phyloP scores from a whole-genome alignment of 92 coral and sea anemone species.

The Isaurus tuberculatus region DNA sequence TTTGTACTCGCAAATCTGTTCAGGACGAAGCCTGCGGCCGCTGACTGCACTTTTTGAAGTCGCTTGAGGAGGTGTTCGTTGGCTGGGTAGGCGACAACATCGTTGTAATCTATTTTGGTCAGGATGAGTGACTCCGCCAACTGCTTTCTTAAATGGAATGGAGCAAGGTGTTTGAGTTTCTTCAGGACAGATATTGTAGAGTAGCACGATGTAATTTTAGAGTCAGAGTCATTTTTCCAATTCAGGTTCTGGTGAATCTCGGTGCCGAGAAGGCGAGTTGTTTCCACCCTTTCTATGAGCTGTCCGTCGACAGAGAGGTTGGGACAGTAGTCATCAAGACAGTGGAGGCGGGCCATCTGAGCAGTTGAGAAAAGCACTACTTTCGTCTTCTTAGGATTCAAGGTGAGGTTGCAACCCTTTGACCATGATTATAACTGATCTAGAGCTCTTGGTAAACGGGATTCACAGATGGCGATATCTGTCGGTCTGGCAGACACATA shows the following conservation, averaged over 20 bases:
- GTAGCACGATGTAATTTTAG: slow-evolving; percentile 35
- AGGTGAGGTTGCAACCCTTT: slow-evolving; percentile 22
- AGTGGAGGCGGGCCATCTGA: slow-evolving; percentile 40
- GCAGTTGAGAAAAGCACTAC: slow-evolving; percentile 39
- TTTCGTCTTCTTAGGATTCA: slow-evolving; percentile 48
- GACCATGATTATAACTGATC: slow-evolving; percentile 46
- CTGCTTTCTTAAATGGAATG: slow-evolving; percentile 47
- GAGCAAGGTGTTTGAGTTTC: slow-evolving; percentile 53
- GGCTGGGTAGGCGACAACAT: slow-evolving; percentile 34
- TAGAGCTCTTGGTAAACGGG: slow-evolving; percentile 44
- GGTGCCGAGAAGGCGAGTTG: slow-evolving; percentile 51
- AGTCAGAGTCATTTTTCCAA: slow-evolving; percentile 32
- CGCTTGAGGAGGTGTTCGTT: slow-evolving; percentile 38
- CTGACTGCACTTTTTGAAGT: slow-evolving; percentile 30
- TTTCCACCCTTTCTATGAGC: not conserved
- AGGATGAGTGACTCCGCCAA: no score
- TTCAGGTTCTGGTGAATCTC: slow-evolving; percentile 38
- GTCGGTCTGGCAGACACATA: slow-evolving; percentile 37
- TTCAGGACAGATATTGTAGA: slow-evolving; percentile 35
- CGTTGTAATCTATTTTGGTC: slow-evolving; percentile 54
- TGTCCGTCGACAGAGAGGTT: slow-evolving; percentile 45
- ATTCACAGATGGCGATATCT: slow-evolving; percentile 42
- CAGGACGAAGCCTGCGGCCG: no score
- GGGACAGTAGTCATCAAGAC: slow-evolving; percentile 26
- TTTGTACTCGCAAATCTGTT: slow-evolving; percentile 29